Base-by-base conservation (phyloP, 1,140 invertebrate genomes). In the Lethrus apterus region DNA sequence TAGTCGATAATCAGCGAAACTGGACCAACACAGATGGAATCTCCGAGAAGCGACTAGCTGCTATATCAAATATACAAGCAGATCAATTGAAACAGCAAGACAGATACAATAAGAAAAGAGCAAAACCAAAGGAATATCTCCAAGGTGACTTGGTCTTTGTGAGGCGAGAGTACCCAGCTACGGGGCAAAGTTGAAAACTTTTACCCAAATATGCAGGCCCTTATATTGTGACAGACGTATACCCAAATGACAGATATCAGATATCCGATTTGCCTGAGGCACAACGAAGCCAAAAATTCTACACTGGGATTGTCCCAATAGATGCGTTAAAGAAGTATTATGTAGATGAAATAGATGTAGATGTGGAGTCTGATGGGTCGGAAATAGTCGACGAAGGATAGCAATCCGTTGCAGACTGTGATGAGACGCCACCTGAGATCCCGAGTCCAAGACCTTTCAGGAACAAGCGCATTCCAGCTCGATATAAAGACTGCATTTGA, bases 171-270 rank as follows among this genome's bases (percentile, higher is more conserved):
- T 43, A 34, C 17, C 10, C 30, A 8, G 40, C 48, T 2, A 57
- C 52, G 7, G 56, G 54, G 10, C 11, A 48, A 10, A 56, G 54
- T 17, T 14, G 29, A 5, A 60, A 56, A 24, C 26, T 60, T 4
- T 15, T 31, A 5, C 32, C 52, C 0, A 58, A 50, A 42, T 47
- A 46, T n/a, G 57, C 55, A 18, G 58, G 58, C 3, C 55, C 56
- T 3, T 60, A 49, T 41, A 7, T 38, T 15, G 44, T 60, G 1
- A 54, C 48, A 0, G 47, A 49, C 7, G 49, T 54, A 4, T 21
- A 58, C 21, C 52, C 50, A n/a, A 50, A 58, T 29, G 56, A 60
- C 35, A 34, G 58, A 8, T 60, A 58, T 23, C 51, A 53, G 19
- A 53, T 58, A 2, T 34, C 54, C 23, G 56, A 60, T 11, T 17